phyloP scores from a whole-genome alignment of 2,113 vertebrate species.

The Gymnogyps californianus region DNA sequence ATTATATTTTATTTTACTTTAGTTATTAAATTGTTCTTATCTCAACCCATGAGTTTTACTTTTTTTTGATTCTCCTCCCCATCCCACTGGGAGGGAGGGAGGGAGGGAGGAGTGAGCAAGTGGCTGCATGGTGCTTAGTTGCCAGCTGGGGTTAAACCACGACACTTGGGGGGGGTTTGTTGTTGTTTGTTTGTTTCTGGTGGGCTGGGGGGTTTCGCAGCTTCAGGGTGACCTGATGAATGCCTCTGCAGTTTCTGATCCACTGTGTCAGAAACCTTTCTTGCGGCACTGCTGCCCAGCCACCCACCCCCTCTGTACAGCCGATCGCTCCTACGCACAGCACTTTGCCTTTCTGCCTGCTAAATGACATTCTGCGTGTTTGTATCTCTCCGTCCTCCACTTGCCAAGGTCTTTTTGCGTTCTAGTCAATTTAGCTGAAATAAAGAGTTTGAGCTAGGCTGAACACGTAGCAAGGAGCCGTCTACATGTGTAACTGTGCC shows the following conservation, averaged over 20 bases:
- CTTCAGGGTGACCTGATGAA: not conserved
- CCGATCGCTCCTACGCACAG: accelerated
- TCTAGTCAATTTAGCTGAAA: not conserved
- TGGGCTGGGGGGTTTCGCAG: not conserved
- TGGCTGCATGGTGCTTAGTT: too few relatives aligned
- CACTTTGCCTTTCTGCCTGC: not conserved
- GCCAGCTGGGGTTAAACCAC: too few relatives aligned
- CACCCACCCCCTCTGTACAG: not conserved
- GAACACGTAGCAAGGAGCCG: not conserved
- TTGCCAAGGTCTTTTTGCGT: not conserved
- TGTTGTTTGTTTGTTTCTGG: not conserved
- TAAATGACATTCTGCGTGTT: not conserved
- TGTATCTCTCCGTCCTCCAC: not conserved
- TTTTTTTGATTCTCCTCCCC: too few relatives aligned
- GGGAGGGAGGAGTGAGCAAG: too few relatives aligned
- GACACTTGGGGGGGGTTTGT: too few relatives aligned
- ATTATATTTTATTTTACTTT: too few relatives aligned
- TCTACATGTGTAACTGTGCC: accelerated
- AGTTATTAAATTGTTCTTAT: too few relatives aligned
- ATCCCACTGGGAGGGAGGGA: too few relatives aligned
- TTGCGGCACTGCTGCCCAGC: not conserved
- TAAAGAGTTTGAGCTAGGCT: not conserved
- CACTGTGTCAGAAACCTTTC: not conserved
- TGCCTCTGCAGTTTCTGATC: not conserved
- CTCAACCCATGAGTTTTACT: too few relatives aligned